Conservation (phyloP, 2,797 vertebrate genomes). For the Cirrhinus mrigala region DNA sequence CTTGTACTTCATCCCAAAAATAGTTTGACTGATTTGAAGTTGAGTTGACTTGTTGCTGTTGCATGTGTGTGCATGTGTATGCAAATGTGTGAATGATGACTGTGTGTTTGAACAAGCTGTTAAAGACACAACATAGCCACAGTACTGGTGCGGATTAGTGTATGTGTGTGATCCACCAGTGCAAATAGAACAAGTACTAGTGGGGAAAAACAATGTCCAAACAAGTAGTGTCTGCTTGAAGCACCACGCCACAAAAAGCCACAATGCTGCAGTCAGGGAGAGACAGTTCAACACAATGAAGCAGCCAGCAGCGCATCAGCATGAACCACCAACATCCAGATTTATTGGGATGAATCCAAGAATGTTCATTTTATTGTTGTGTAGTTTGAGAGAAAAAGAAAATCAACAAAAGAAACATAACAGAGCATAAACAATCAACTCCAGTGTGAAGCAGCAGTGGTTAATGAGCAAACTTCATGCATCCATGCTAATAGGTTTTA, state of each 20-base stretch:
- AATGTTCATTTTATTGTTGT: slow-evolving; percentile 15
- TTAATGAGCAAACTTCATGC: slow-evolving; percentile 17
- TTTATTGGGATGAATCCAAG: slow-evolving; percentile 13
- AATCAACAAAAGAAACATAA: neutral
- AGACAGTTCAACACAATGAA: slow-evolving; percentile 21
- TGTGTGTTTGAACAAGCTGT: neutral
- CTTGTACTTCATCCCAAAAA: neutral
- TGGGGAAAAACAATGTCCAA: neutral
- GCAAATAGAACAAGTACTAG: slow-evolving; percentile 2
- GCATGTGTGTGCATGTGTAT: neutral
- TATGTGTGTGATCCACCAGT: slow-evolving; percentile 2
- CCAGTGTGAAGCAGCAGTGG: neutral
- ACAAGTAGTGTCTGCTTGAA: neutral
- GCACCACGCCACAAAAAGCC: neutral
- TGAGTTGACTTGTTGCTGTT: neutral
- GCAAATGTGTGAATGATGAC: neutral
- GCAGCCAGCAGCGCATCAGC: neutral
- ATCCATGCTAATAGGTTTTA: slow-evolving; percentile 6
- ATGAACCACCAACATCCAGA: slow-evolving; percentile 4
- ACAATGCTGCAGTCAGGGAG: neutral
- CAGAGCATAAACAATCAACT: neutral
- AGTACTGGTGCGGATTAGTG: neutral
- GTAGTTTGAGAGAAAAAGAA: neutral
- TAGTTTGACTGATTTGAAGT: neutral
- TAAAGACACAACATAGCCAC: neutral